phyloP scores from a whole-genome alignment of 2,888 invertebrate genomes.

The Euzetes globulus region DNA sequence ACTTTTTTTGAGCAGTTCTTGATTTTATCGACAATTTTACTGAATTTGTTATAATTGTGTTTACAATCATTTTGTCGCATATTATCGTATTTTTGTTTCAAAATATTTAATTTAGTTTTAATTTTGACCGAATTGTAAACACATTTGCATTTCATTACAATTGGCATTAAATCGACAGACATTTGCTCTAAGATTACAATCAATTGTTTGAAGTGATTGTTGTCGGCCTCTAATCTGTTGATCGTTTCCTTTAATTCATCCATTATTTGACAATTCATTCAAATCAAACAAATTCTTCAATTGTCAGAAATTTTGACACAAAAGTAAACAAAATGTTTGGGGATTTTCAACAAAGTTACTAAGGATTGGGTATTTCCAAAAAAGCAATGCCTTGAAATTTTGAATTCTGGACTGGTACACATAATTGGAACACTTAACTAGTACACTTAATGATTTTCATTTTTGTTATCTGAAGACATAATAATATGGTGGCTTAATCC shows the following conservation, averaged over 20 bases:
- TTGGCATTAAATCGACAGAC: constrained; percentile 1
- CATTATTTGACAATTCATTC: background rate
- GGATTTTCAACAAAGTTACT: no score
- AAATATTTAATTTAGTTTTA: constrained; percentile 7
- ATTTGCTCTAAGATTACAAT: background rate
- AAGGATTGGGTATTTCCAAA: no score
- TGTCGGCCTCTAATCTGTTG: background rate
- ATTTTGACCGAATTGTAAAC: background rate
- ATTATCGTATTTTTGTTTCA: background rate
- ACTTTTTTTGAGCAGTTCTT: background rate
- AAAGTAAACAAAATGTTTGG: no score
- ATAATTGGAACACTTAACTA: no score
- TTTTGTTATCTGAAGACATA: no score
- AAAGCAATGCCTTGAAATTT: no score
- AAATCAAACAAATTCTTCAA: no score
- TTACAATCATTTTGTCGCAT: background rate
- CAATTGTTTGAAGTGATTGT: background rate
- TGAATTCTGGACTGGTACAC: no score
- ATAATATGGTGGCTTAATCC: no score
- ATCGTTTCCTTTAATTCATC: background rate
- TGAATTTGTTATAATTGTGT: background rate
- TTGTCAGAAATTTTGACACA: no score
- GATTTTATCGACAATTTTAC: background rate
- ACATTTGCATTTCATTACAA: constrained; percentile 5
- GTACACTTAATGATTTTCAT: no score